phyloP scores from a whole-genome alignment of 2,888 invertebrate genomes.

The Perizoma flavofasciatum region DNA sequence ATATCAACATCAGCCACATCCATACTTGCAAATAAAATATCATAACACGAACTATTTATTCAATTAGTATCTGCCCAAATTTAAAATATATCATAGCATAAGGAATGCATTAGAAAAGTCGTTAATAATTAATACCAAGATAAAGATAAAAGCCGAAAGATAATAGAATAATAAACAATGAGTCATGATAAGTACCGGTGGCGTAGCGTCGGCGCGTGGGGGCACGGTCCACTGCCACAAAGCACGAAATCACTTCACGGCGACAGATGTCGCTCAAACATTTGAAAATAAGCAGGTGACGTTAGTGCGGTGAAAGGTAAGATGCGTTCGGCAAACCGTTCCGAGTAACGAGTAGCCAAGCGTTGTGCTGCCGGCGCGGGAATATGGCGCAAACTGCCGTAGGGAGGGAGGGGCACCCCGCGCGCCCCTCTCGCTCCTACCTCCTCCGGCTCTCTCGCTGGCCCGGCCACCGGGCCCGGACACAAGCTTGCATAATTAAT shows the following conservation, averaged over 20 bases:
- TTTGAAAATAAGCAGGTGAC: conserved; percentile 68
- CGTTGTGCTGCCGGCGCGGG: conserved; percentile 75
- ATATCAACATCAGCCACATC: conserved; percentile 26
- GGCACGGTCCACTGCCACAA: conserved; percentile 70
- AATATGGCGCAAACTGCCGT: conserved; percentile 79
- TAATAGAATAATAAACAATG: conserved; percentile 64
- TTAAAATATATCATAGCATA: neutral
- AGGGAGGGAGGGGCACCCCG: conserved; percentile 56
- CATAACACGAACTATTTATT: too few species aligned
- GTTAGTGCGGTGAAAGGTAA: conserved; percentile 78
- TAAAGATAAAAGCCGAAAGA: conserved; percentile 54
- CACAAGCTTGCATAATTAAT: conserved; percentile 79
- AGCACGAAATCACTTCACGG: conserved; percentile 79
- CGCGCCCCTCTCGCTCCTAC: conserved; percentile 44
- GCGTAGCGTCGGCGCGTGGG: conserved; percentile 53
- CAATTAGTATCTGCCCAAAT: too few species aligned
- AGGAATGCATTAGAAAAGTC: conserved; percentile 13
- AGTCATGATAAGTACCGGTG: conserved; percentile 69
- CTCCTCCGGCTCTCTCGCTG: conserved; percentile 27
- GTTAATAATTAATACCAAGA: conserved; percentile 41
- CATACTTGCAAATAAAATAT: conserved; percentile 18
- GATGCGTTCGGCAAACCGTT: conserved; percentile 74
- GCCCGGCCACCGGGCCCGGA: conserved; percentile 68
- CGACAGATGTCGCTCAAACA: conserved; percentile 65
- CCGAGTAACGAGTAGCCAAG: conserved; percentile 71